Conservation (phyloP, 2,113 vertebrate species). For the Laterallus jamaicensis region DNA sequence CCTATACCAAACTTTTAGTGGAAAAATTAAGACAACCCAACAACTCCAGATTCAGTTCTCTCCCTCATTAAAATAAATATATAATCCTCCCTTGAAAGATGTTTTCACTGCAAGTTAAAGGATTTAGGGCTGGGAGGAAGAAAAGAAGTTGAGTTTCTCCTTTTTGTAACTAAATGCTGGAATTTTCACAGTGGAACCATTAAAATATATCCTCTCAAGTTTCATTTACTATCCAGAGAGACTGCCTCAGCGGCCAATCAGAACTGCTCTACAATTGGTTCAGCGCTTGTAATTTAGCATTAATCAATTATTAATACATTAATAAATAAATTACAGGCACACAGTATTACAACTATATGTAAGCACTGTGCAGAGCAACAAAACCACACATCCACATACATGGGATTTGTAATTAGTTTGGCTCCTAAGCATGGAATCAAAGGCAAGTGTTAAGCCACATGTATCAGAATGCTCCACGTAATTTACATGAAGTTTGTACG, state of each 20-base stretch:
- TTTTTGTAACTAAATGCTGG: not conserved
- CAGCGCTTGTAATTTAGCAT: not conserved
- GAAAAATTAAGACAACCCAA: not conserved
- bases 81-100: not conserved
- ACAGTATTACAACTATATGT: not conserved
- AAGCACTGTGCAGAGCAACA: not conserved
- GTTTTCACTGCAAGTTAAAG: not conserved
- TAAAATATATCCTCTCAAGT: not conserved
- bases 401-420: not conserved
- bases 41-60: not conserved
- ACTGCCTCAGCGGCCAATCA: not conserved
- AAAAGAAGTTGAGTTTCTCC: not conserved
- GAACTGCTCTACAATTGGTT: not conserved
- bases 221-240: not conserved
- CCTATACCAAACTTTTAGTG: not conserved
- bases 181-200: not conserved
- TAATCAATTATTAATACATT: not conserved
- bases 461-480: not conserved
- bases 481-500: not conserved
- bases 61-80: not conserved
- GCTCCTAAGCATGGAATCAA: not conserved
- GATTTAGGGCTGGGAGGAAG: not conserved
- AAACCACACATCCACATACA: not conserved
- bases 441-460: not conserved
- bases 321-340: constrained; percentile 13